Evolutionary conservation across 1,140 invertebrate species (phyloP).

Genomic region (Drosophila prosaltans): DNA sequence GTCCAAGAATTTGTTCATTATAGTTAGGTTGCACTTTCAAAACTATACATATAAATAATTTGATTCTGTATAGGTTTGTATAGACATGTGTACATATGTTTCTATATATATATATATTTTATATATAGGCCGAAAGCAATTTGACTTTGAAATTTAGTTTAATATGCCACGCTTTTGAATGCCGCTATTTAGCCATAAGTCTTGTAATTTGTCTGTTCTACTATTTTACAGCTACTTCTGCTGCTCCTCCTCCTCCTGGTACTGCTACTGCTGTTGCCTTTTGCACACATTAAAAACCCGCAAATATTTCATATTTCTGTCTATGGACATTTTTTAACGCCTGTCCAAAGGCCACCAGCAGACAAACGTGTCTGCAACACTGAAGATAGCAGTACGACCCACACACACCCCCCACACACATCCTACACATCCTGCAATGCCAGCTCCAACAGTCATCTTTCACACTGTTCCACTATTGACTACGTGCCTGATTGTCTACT

Average conservation of each 20-base stretch:
- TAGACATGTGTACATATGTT: neutral
- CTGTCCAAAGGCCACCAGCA: slow-evolving; percentile 44
- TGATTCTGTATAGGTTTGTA: neutral
- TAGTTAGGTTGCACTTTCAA: slow-evolving; percentile 2
- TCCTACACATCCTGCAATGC: slow-evolving; percentile 27
- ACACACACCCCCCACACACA: slow-evolving; percentile 29
- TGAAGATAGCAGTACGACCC: slow-evolving; percentile 19
- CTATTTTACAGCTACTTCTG: slow-evolving; percentile 11
- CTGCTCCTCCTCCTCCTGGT: too few species aligned
- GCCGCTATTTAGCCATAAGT: slow-evolving; percentile 4
- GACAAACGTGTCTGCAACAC: slow-evolving; percentile 62
- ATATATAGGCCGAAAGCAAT: slow-evolving; percentile 6
- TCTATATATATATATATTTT: neutral
- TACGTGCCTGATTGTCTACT: slow-evolving; percentile 73
- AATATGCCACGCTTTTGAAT: neutral
- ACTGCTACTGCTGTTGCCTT: neutral
- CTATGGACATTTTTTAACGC: slow-evolving; percentile 52
- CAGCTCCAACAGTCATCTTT: slow-evolving; percentile 1
- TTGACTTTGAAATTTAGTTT: slow-evolving; percentile 26
- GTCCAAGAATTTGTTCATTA: too few species aligned
- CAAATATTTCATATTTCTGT: slow-evolving; percentile 34
- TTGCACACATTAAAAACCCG: slow-evolving; percentile 13
- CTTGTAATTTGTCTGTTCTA: slow-evolving; percentile 15
- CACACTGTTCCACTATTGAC: slow-evolving; percentile 30
- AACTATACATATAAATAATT: neutral